phyloP scores from a whole-genome alignment of 1,140 invertebrate genomes.

The Subanguina moxae region DNA sequence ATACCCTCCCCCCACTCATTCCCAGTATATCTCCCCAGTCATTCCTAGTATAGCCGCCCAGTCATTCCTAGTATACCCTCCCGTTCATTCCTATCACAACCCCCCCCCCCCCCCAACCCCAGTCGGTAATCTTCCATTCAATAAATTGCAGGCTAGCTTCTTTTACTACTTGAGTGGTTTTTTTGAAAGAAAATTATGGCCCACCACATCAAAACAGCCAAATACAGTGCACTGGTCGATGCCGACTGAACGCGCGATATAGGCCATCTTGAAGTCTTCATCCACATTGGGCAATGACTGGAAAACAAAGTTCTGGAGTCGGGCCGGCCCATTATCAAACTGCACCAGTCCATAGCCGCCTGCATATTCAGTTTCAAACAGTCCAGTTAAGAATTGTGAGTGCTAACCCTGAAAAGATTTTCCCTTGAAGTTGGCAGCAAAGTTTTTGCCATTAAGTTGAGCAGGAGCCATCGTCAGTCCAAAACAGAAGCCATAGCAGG shows the following conservation, averaged over 20 bases:
- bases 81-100: too few relatives aligned
- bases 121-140: too few relatives aligned
- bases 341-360: slow-evolving; percentile 22
- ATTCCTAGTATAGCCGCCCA: too few relatives aligned
- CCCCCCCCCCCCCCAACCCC: too few relatives aligned
- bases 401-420: slow-evolving; percentile 23
- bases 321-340: slow-evolving; percentile 19
- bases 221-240: slow-evolving; percentile 8
- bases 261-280: slow-evolving; percentile 19
- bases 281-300: slow-evolving; percentile 11
- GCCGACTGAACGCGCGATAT: slow-evolving; percentile 13
- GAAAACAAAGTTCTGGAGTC: slow-evolving; percentile 17
- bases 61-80: too few relatives aligned
- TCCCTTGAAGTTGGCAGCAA: slow-evolving; percentile 2
- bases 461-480: slow-evolving; percentile 11
- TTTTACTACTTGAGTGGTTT: too few relatives aligned
- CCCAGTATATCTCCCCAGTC: too few relatives aligned
- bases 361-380: slow-evolving; percentile 26
- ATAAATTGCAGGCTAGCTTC: too few relatives aligned
- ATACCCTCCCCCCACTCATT: too few relatives aligned
- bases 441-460: neutral
- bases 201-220: slow-evolving; percentile 17
- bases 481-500: slow-evolving; percentile 38
- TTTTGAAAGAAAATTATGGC: neutral
- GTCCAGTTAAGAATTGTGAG: neutral